Evolutionary conservation across 2,888 invertebrate genomes (phyloP), one percentile per base, ranked within the genome.

Genomic region (Operophtera brumata): DNA sequence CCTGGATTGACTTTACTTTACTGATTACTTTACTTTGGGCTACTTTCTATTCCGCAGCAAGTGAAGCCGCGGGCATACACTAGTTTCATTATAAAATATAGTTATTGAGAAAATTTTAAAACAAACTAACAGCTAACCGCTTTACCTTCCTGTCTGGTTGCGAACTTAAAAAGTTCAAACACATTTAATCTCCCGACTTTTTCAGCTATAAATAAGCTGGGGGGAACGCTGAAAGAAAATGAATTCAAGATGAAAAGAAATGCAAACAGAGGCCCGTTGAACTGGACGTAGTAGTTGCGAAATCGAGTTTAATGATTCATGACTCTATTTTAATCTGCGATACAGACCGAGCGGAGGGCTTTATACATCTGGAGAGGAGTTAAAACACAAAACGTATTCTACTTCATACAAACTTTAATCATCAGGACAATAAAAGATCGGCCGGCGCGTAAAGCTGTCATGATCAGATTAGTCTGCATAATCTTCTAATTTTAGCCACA

Each of bases 251-350:
- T 53, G 45, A 55, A 45, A 45, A 42, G 42, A 46, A 51, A 35
- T 43, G 37, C 32, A 50, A 54, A 48, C 40, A 46, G 42, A 50
- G 34, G 42, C 49, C 14, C 40, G 40, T 12, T 50, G 53, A 62
- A 44, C 52, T 56, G 39, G 28, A 43, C 34, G 52, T 51, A 62
- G 52, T 51, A 62, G 53, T 57, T 25, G 49, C 48, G 42, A 57
- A 69, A 67, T 66, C 48, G 59, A 65, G 66, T 68, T 64, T 57
- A 69, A 70, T 69, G 61, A 73, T 67, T 70, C 57, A 67, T 63
- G 64, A 57, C 49, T 68, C 62, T 67, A 71, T 73, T 73, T 73
- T 66, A 69, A 75, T 70, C 72, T 65, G 61, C 65, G 52, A 65
- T 66, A 66, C 59, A 52, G 65, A 63, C 57, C 57, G 50, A 55